These are phyloP conservation scores for Meghimatium bilineatum DNA, from an alignment of 2,888 invertebrate genomes.

Conservation along the genomic window DNA sequence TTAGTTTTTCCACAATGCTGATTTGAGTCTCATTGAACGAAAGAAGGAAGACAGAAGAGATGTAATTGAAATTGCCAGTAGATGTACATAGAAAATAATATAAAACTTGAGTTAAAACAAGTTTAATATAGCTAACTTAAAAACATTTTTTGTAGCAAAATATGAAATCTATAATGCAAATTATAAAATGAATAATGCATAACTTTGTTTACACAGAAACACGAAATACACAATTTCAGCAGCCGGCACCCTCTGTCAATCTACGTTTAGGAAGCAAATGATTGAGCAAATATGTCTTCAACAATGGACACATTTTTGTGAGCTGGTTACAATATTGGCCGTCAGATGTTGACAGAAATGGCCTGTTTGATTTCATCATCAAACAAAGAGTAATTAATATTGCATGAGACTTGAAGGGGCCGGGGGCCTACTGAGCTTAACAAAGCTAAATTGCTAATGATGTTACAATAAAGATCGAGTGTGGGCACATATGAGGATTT, in stretches of 20 bases:
- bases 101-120: too few relatives aligned
- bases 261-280: not conserved
- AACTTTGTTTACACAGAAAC: not conserved
- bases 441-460: slow-evolving; percentile 15
- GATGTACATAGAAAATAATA: too few relatives aligned
- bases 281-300: not conserved
- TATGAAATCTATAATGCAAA: too few relatives aligned
- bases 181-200: not conserved
- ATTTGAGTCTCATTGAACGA: too few relatives aligned
- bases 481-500: slow-evolving; percentile 14
- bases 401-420: slow-evolving; percentile 8
- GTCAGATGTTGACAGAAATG: not conserved
- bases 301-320: not conserved
- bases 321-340: not conserved
- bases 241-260: not conserved
- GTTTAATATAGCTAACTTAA: too few relatives aligned
- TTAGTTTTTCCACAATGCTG: too few relatives aligned
- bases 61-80: too few relatives aligned
- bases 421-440: not conserved
- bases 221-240: not conserved
- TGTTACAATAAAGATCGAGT: not conserved
- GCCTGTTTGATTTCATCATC: not conserved
- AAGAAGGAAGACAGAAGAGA: too few relatives aligned
- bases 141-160: too few relatives aligned
- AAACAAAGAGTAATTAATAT: slow-evolving; percentile 31